A percentile compares a stretch with the other conserved stretches of the same genome.
phyloP scores from a whole-genome alignment of 2,797 vertebrate genomes.

The Cirrhinus molitorella region DNA sequence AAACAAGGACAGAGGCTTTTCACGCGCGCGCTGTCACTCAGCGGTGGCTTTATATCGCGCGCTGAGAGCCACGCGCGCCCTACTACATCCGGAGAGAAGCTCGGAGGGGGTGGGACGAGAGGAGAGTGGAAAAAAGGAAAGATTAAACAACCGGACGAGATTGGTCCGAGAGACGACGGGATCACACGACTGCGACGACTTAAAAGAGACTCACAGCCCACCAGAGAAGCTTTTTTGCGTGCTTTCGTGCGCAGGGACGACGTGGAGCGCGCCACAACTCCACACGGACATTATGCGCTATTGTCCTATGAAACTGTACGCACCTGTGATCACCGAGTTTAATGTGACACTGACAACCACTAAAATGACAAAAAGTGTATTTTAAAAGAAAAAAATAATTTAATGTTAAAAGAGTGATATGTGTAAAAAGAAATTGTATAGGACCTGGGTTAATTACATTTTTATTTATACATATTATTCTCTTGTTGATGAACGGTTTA shows the following conservation, averaged over 20 bases:
- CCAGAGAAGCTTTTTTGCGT: slow-evolving; percentile 39
- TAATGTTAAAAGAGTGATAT: not conserved
- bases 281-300: not conserved
- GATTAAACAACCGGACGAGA: slow-evolving; percentile 61
- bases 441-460: not conserved
- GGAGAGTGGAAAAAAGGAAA: slow-evolving; percentile 29
- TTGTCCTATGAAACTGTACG: not conserved
- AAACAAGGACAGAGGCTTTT: slow-evolving; percentile 66
- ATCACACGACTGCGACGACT: slow-evolving; percentile 56
- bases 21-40: slow-evolving; percentile 67
- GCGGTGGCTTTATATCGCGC: slow-evolving; percentile 76
- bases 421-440: not conserved
- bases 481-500: not conserved
- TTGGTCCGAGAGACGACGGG: slow-evolving; percentile 58
- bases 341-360: not conserved
- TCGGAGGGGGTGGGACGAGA: slow-evolving; percentile 50
- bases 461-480: not conserved
- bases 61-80: slow-evolving; percentile 64
- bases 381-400: not conserved
- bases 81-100: slow-evolving; percentile 64
- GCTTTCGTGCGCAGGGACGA: slow-evolving; percentile 56
- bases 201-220: slow-evolving; percentile 45
- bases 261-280: slow-evolving; percentile 64
- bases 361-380: not conserved
- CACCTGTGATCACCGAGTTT: not conserved